Evolutionary conservation across 2,888 invertebrate genomes (phyloP).

Genomic region (Limulus polyphemus): DNA sequence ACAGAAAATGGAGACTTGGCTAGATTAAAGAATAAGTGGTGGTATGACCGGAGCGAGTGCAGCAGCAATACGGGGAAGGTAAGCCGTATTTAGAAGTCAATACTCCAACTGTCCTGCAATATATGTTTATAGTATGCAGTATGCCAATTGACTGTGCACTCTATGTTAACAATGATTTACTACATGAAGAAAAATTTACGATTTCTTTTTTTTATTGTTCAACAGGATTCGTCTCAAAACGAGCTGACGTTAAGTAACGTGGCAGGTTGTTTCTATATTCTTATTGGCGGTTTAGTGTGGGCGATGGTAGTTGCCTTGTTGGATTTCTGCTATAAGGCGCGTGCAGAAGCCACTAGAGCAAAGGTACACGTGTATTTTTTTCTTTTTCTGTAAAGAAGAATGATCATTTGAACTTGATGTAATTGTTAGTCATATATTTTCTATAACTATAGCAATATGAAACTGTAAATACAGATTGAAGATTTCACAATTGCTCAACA

Average conservation of each 20-base stretch:
- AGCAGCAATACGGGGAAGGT: conserved; percentile 29
- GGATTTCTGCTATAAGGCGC: conserved; percentile 41
- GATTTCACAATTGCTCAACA: no score
- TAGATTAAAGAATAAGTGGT: conserved; percentile 88
- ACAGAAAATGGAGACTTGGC: conserved; percentile 85
- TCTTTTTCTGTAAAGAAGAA: no score
- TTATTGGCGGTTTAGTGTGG: conserved; percentile 43
- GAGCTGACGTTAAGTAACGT: conserved; percentile 42
- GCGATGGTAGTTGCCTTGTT: conserved; percentile 42
- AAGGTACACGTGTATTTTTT: conserved; percentile 12
- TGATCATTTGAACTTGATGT: no score
- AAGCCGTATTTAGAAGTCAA: no score
- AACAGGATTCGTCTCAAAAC: conserved; percentile 37
- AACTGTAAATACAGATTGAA: no score
- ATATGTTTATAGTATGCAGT: no score
- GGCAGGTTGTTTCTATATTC: conserved; percentile 45
- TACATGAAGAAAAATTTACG: no score
- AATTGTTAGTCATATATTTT: no score
- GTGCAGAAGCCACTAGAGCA: conserved; percentile 21
- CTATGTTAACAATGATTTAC: no score
- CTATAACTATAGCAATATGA: no score
- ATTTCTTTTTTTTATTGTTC: conserved; percentile 15
- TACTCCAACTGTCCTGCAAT: no score
- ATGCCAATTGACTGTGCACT: no score
- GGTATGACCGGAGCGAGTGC: conserved; percentile 58